Base-by-base conservation (phyloP, 2,888 invertebrate species). In the Oscheius sp. region DNA sequence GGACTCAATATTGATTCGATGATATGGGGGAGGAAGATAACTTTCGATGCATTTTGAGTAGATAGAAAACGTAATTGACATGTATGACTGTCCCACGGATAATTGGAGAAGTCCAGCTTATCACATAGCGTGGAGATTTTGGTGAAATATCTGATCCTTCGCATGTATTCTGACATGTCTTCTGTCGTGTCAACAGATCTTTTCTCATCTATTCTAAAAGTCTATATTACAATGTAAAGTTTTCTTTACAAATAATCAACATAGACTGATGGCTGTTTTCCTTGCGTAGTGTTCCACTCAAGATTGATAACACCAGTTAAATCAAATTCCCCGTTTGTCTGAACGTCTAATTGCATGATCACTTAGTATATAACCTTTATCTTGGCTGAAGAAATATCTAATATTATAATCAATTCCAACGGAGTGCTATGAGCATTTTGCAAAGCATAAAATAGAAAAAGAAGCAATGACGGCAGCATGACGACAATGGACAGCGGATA, bases 21-120 rank as follows among this genome's bases (percentile, higher is more conserved):
- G 49, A 71, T 69, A 66, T 74, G 74, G 12, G 74, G 74, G 45
- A 71, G 70, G 17, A 74, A 45, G 1, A 71, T 56, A 17, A 74
- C 30, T 38, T 68, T 64, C 4, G 74, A 71, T 20, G 74, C 67
- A 33, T 74, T 74, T 30, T 44, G 51, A 8, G 47, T 61, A 1
- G 71, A 71, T 12, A 69, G 69, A 44, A 71, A 71, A 9, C 65
- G 54, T n/a, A 74, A 38, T 41, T 71, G 67, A 38, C 71, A 67
- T 1, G 56, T 14, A 50, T 71, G 71, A 51, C 26, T 26, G 47
- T 74, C 74, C 28, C 50, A 67, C 2, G 74, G 74, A 62, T 66
- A 74, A 1, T 66, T 32, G 20, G 71, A 47, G 12, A 67, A 69
- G 30, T 71, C 73, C 1, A 28, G 2, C 4, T 30, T 17, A n/a